Evolutionary conservation across 64 coral and sea anemone genomes (phyloP), one percentile per base, ranked within the genome.

Genomic region (Montipora cactus): DNA sequence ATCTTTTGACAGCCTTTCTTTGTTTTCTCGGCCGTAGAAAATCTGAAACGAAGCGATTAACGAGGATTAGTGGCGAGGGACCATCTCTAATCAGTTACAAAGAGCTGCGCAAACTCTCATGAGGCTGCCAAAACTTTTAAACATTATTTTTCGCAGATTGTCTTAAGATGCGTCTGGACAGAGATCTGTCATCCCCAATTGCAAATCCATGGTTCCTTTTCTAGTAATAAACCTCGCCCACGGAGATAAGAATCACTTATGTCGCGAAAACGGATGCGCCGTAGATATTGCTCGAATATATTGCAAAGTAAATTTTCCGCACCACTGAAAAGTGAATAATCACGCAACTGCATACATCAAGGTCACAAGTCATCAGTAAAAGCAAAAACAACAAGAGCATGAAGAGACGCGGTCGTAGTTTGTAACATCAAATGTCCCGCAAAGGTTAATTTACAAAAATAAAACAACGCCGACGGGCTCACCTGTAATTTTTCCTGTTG

Each of bases 41-140:
- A 86, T 86, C 82, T 86, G 82, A 86, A 67, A 71, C 47, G 82
- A n/a, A 86, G 37, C 21, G 62, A 72, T 86, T 86, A 86, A 16
- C 8, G 44, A 69, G 61, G 59, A 13, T 68, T 68, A 84, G 46
- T 72, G 22, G 44, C 10, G 19, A 50, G 4, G 44, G 47, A 86
- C 64, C 66, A 23, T n/a, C n/a, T 19, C 28, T 49, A 72, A 86
- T 72, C 44, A 44, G 22, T 86, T n/a, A 47, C 7, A 6, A 57
- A 57, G 53, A 11, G 11, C 11, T 57, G 53, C 11, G 6, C 11
- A 57, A 11, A 57, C 61, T 4, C 61, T 64, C 9, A 16, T 68
- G 22, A 0, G 44, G 47, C 71, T 21, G 37, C 57, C 49, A 53
- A 79, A 6, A 53, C 15, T 47, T 10, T 78, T 18, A 0, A 5